Evolutionary conservation across 2,797 vertebrate genomes (phyloP), one percentile per base, ranked within the genome.

Genomic region (Adrianichthys oophorus): DNA sequence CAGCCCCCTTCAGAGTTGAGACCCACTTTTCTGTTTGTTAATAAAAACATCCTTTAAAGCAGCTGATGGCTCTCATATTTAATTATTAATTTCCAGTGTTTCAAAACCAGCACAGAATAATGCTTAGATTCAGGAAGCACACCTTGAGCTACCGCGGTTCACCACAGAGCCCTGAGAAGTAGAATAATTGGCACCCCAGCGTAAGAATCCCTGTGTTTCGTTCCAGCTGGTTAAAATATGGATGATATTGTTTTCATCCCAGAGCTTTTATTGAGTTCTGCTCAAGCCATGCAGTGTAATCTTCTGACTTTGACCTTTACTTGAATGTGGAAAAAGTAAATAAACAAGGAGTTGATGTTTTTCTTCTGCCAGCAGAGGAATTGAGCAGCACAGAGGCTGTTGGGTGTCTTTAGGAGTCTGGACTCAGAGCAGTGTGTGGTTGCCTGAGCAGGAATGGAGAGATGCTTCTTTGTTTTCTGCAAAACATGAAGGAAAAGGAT

Each of bases 171-270:
- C 82, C 78, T 73, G 83, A 89, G 90, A 87, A 88, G 89, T 82
- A 67, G 86, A 87, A 88, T 92, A 92, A 92, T 92, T 93, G 90
- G 91, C 91, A 92, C 90, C 81, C 86, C 76, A 72, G 87, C 85
- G 90, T 77, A 87, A 80, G 74, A 70, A 83, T 85, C 79, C 83
- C 87, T 82, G 83, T 82, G 90, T 87, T 86, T 84, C 79, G 79
- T 85, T 74, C 88, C 87, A 88, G 88, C 86, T 90, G 88, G 88
- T 92, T 93, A 88, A 92, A 92, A 93, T 92, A 92, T 92, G 90
- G 85, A 93, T 92, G 91, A 85, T 92, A 90, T 87, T 91, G 89
- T 91, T 92, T 90, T 87, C 88, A 89, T 89, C 88, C 84, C 84
- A 15, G 65, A 48, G 70, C 69, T 89, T 90, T 90, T 90, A 90